These are phyloP conservation scores for Myopa testacea DNA, from an alignment of 2,888 invertebrate genomes.

Conservation along the genomic window DNA sequence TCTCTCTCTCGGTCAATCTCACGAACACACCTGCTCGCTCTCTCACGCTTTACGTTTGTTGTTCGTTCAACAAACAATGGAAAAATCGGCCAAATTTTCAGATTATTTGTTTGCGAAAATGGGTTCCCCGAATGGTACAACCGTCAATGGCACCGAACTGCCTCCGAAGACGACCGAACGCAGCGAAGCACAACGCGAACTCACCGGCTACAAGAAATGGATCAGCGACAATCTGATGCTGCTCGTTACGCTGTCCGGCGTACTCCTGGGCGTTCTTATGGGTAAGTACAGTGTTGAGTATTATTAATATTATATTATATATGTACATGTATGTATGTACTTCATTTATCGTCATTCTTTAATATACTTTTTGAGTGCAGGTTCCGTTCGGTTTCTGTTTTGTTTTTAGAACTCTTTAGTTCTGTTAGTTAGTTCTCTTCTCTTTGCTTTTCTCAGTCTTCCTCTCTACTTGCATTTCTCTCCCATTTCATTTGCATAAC, in stretches of 20 bases:
- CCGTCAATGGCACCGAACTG: conserved; percentile 68
- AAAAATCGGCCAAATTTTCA: conserved; percentile 78
- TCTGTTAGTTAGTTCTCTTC: no score
- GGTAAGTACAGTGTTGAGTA: conserved; percentile 70
- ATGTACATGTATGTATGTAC: no score
- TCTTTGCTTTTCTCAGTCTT: no score
- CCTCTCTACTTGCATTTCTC: no score
- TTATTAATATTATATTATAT: no score
- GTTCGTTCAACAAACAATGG: conserved; percentile 67
- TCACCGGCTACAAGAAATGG: conserved; percentile 77
- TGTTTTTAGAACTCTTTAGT: no score
- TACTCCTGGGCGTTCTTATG: conserved; percentile 78
- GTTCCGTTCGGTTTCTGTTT: no score
- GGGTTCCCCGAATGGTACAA: conserved; percentile 74
- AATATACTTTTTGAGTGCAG: no score
- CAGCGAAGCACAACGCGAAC: conserved; percentile 75
- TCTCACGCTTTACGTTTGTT: conserved; percentile 24
- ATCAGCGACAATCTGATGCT: conserved; percentile 82
- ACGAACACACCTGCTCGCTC: not conserved
- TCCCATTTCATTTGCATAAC: no score
- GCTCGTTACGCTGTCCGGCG: conserved; percentile 83
- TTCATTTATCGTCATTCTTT: not conserved
- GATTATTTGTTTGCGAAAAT: conserved; percentile 85
- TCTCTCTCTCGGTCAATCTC: not conserved
- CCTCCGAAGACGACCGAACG: conserved; percentile 73